Evolutionary conservation across 2,888 invertebrate species (phyloP).

Genomic region (Ichneumoninae sp.): DNA sequence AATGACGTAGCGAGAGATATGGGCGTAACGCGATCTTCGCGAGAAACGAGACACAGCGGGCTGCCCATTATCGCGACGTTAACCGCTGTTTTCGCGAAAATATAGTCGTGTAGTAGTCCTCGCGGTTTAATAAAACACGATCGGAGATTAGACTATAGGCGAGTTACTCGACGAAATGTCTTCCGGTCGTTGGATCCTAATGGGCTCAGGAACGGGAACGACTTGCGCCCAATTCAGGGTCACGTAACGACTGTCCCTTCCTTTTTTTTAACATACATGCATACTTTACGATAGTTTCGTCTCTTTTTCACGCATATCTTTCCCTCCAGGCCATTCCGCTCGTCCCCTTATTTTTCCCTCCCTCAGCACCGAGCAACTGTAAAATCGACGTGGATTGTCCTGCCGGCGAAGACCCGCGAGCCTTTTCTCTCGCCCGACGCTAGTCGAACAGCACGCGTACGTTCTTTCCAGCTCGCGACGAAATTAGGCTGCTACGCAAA

Average conservation of each 20-base stretch:
- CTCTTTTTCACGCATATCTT: slow-evolving; percentile 27
- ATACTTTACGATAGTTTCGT: slow-evolving; percentile 46
- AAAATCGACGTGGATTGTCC: slow-evolving; percentile 52
- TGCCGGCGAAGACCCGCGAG: slow-evolving; percentile 3
- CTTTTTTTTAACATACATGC: slow-evolving; percentile 37
- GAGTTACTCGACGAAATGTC: slow-evolving; percentile 75
- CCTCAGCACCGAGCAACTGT: slow-evolving; percentile 37
- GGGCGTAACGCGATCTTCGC: slow-evolving; percentile 1
- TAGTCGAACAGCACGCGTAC: slow-evolving; percentile 54
- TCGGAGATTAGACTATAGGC: slow-evolving; percentile 71
- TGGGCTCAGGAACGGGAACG: slow-evolving; percentile 66
- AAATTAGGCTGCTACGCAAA: slow-evolving; percentile 80
- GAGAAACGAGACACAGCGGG: slow-evolving; percentile 8
- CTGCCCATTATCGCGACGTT: slow-evolving; percentile 45
- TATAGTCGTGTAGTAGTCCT: slow-evolving; percentile 17
- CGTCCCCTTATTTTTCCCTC: slow-evolving; percentile 8
- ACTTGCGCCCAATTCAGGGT: slow-evolving; percentile 70
- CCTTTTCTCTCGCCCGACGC: slow-evolving; percentile 35
- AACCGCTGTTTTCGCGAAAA: slow-evolving; percentile 47
- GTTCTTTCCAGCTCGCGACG: slow-evolving; percentile 70
- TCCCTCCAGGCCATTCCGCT: slow-evolving; percentile 17
- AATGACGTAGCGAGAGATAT: slow-evolving; percentile 27
- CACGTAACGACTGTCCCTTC: slow-evolving; percentile 72
- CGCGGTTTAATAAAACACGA: slow-evolving; percentile 64
- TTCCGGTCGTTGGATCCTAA: slow-evolving; percentile 79